Conservation (phyloP, 2,797 vertebrate genomes). For the Periophthalmus magnuspinnatus region DNA sequence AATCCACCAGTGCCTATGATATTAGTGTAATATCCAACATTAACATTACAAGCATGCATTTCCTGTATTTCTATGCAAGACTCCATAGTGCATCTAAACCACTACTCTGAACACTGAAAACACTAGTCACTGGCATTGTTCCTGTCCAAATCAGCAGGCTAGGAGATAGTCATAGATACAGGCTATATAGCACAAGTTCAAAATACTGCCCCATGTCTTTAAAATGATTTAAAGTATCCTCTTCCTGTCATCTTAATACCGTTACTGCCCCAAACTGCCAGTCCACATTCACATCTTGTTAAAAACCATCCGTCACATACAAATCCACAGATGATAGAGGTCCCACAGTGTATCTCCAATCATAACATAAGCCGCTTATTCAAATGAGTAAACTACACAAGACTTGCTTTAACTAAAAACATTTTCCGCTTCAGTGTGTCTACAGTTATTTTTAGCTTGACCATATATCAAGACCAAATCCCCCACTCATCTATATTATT, state of each 20-base stretch:
- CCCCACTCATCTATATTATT: constrained; percentile 6
- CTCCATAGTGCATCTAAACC: background rate
- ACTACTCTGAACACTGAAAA: too few species aligned
- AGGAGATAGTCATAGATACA: background rate
- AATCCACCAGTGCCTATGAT: too few species aligned
- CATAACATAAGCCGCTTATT: constrained; percentile 2
- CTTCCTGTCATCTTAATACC: background rate
- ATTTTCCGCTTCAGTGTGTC: constrained; percentile 25
- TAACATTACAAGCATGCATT: too few species aligned
- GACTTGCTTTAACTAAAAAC: constrained; percentile 23
- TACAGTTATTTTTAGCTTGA: constrained; percentile 45
- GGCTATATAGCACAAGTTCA: background rate
- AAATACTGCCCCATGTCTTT: background rate
- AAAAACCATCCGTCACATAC: background rate
- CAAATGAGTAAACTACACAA: constrained; percentile 10
- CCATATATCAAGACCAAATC: constrained; percentile 27
- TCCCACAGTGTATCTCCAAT: background rate
- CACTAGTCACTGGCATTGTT: too few species aligned
- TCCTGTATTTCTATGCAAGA: background rate
- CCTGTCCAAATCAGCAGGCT: background rate
- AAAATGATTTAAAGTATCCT: background rate
- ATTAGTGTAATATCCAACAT: background rate
- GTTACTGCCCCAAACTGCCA: constrained; percentile 7
- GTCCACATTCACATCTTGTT: background rate
- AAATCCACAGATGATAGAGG: background rate